Evolutionary conservation across 2,888 invertebrate genomes (phyloP).

Genomic region (Teleogryllus oceanicus): DNA sequence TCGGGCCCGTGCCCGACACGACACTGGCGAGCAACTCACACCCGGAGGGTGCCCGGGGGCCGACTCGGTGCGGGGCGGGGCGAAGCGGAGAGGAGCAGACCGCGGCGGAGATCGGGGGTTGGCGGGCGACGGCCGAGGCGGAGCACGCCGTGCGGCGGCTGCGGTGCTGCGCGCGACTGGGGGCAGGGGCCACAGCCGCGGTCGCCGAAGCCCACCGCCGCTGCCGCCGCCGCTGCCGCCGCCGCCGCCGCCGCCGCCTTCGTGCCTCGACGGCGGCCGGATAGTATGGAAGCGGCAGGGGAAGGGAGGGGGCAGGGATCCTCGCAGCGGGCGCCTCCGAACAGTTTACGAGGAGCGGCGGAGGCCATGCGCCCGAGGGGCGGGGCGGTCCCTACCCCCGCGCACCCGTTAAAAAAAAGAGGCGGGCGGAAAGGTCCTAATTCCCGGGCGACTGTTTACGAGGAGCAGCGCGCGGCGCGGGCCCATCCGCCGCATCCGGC

Average conservation of each 20-base stretch:
- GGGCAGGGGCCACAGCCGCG: background rate
- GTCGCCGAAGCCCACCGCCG: background rate
- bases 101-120: background rate
- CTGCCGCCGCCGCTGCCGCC: background rate
- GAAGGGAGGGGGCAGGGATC: background rate
- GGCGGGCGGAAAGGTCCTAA: too few species aligned
- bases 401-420: too few species aligned
- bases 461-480: too few species aligned
- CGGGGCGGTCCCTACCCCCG: too few species aligned
- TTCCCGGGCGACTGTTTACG: too few species aligned
- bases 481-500: too few species aligned
- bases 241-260: background rate
- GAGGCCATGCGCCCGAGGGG: too few species aligned
- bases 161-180: constrained; percentile 1
- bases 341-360: background rate
- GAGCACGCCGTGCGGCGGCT: background rate
- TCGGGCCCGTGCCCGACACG: background rate
- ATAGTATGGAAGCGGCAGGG: background rate
- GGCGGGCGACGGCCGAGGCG: background rate
- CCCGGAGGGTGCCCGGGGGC: background rate
- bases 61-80: background rate
- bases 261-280: too few species aligned
- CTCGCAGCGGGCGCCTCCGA: background rate
- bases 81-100: background rate
- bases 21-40: too few species aligned